These are phyloP conservation scores for Sebastes steindachneri DNA, from an alignment of 2,797 vertebrate species.

Conservation along the genomic window DNA sequence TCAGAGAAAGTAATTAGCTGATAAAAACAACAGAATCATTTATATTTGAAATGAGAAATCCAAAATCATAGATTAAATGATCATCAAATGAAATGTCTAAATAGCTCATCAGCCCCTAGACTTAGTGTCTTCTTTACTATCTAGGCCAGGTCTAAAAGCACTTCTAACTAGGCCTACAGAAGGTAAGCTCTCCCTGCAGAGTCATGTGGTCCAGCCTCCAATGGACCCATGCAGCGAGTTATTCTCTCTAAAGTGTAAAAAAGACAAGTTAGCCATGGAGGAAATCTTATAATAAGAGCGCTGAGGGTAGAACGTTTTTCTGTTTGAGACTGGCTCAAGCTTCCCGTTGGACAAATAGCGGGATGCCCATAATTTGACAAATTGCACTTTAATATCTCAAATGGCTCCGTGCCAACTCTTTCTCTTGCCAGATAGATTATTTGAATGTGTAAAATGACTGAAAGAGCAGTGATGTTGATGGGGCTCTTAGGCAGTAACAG, in stretches of 20 bases:
- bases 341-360: conserved; percentile 23
- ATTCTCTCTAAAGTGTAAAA: conserved; percentile 29
- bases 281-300: conserved; percentile 46
- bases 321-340: conserved; percentile 10
- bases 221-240: conserved; percentile 10
- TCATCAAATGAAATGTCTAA: not conserved
- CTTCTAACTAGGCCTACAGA: not conserved
- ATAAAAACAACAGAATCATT: conserved; percentile 43
- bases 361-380: conserved; percentile 42
- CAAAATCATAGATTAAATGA: not conserved
- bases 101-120: not conserved
- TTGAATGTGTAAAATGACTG: not conserved
- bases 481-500: not conserved
- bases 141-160: not conserved
- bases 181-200: conserved; percentile 10
- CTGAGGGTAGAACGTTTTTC: conserved; percentile 39
- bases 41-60: conserved; percentile 32
- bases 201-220: conserved; percentile 19
- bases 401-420: not conserved
- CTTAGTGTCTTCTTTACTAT: not conserved
- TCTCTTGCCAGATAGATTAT: not conserved
- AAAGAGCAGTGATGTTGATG: not conserved
- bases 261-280: conserved; percentile 6
- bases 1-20: conserved; percentile 46
- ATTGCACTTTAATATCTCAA: conserved; percentile 48